phyloP scores from a whole-genome alignment of 2,113 vertebrate species.

The Pseudois nayaur region DNA sequence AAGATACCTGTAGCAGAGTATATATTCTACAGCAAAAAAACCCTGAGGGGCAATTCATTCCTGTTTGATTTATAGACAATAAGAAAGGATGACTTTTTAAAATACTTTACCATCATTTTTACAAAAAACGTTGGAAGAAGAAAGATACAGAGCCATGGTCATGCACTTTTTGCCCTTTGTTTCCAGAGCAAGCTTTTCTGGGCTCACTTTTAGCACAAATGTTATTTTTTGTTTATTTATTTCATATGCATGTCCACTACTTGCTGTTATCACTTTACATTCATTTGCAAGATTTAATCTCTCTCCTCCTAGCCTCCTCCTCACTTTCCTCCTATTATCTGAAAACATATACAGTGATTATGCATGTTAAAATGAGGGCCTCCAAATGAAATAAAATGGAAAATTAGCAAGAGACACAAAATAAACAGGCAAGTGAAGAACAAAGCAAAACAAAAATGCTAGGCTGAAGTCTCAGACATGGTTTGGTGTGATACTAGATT shows the following conservation, averaged over 20 bases:
- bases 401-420: neutral
- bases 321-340: neutral
- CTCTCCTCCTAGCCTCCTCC: neutral
- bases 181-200: slow-evolving; percentile 25
- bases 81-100: slow-evolving; percentile 25
- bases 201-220: neutral
- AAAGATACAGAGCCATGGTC: neutral
- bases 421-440: neutral
- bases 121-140: neutral
- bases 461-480: neutral
- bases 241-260: neutral
- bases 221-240: neutral
- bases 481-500: neutral
- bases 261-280: neutral
- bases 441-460: neutral
- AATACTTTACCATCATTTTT: neutral
- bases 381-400: neutral
- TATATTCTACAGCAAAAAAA: neutral
- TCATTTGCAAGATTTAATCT: neutral
- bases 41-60: slow-evolving; percentile 6
- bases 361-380: neutral
- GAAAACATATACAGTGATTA: neutral
- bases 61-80: slow-evolving; percentile 38
- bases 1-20: neutral
- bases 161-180: slow-evolving; percentile 29